These are phyloP conservation scores for Drosophila maculinotata DNA, from an alignment of 2,888 invertebrate genomes.

Conservation along the genomic window DNA sequence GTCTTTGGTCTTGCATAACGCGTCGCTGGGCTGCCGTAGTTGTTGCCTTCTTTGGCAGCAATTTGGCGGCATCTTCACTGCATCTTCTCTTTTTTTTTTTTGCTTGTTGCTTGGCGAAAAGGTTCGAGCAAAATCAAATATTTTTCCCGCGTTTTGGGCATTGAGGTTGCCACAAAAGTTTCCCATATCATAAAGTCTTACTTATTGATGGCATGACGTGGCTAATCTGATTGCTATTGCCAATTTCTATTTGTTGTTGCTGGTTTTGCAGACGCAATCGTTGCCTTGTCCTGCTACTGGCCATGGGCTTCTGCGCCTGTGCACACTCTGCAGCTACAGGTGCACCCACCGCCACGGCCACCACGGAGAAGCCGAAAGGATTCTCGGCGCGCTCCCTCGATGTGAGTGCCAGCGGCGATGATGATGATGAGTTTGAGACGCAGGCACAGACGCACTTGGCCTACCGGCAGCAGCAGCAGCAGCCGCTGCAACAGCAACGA, in stretches of 20 bases:
- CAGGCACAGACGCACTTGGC: slow-evolving; percentile 84
- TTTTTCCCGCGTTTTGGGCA: slow-evolving; percentile 79
- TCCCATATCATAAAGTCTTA: slow-evolving; percentile 82
- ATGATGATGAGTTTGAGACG: slow-evolving; percentile 83
- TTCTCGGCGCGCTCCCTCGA: slow-evolving; percentile 81
- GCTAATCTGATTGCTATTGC: slow-evolving; percentile 63
- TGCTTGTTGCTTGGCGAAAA: slow-evolving; percentile 51
- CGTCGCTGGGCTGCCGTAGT: slow-evolving; percentile 62
- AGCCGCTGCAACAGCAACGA: slow-evolving; percentile 70
- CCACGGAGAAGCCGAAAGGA: slow-evolving; percentile 82
- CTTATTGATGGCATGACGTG: slow-evolving; percentile 74
- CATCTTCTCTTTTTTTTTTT: slow-evolving; percentile 21
- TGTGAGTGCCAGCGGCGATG: slow-evolving; percentile 69
- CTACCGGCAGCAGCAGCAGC: slow-evolving; percentile 75
- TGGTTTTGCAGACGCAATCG: slow-evolving; percentile 66
- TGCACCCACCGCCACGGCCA: slow-evolving; percentile 71
- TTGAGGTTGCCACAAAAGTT: slow-evolving; percentile 72
- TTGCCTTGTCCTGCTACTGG: slow-evolving; percentile 67
- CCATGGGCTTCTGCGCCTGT: slow-evolving; percentile 70
- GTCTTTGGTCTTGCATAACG: slow-evolving; percentile 72
- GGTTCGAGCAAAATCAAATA: slow-evolving; percentile 65
- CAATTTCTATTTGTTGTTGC: slow-evolving; percentile 36
- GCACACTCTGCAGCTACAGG: slow-evolving; percentile 69
- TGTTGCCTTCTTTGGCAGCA: slow-evolving; percentile 73
- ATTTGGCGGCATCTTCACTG: slow-evolving; percentile 75